phyloP scores from a whole-genome alignment of 2,797 vertebrate genomes.

The Acanthurus leucopareius region DNA sequence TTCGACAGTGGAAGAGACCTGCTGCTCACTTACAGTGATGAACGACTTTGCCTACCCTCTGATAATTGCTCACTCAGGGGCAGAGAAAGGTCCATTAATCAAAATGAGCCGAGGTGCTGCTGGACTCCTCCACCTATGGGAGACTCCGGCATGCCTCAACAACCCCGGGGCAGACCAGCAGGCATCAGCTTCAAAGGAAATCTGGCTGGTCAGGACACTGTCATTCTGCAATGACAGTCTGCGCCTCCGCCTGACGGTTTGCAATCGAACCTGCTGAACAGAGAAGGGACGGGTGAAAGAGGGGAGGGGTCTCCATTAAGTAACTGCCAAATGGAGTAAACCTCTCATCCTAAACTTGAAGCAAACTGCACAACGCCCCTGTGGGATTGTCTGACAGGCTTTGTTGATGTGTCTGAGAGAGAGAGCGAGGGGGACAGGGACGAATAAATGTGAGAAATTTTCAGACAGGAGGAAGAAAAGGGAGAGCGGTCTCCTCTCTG shows the following conservation, averaged over 20 bases:
- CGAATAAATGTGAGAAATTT: slow-evolving; percentile 12
- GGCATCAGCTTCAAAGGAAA: slow-evolving; percentile 61
- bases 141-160: slow-evolving; percentile 67
- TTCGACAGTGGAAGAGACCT: slow-evolving; percentile 72
- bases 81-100: slow-evolving; percentile 89
- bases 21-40: slow-evolving; percentile 85
- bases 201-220: slow-evolving; percentile 58
- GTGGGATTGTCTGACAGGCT: slow-evolving; percentile 43
- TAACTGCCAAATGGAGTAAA: slow-evolving; percentile 51
- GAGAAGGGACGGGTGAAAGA: slow-evolving; percentile 19
- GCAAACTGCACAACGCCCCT: slow-evolving; percentile 52
- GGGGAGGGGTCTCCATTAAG: slow-evolving; percentile 40
- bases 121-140: slow-evolving; percentile 75
- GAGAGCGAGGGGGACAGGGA: background rate
- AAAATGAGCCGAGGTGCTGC: slow-evolving; percentile 83
- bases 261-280: slow-evolving; percentile 44
- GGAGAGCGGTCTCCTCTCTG: slow-evolving; percentile 2
- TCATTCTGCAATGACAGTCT: slow-evolving; percentile 58
- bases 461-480: background rate
- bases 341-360: slow-evolving; percentile 56
- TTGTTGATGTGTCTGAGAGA: slow-evolving; percentile 37
- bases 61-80: slow-evolving; percentile 91
- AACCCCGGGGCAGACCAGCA: slow-evolving; percentile 64
- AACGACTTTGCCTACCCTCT: slow-evolving; percentile 87
- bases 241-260: slow-evolving; percentile 21